These are phyloP conservation scores for Trissolcus brochymenae DNA, from an alignment of 2,888 invertebrate genomes.

Conservation along the genomic window DNA sequence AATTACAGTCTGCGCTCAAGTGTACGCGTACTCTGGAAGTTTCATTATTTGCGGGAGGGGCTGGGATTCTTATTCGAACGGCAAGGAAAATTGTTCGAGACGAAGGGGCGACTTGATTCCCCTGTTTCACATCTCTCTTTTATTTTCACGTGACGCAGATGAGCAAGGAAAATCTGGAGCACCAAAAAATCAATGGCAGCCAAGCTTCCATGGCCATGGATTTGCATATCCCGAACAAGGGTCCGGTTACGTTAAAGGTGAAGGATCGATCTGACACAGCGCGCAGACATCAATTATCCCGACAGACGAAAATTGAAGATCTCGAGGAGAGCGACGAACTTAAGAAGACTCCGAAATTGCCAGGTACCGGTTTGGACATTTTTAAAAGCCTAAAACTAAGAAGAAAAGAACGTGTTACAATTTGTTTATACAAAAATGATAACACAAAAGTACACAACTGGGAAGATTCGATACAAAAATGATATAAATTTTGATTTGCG, in stretches of 20 bases:
- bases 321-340: slow-evolving; percentile 78
- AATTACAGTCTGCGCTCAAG: slow-evolving; percentile 4
- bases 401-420: too few relatives aligned
- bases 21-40: background rate
- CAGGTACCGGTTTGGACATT: slow-evolving; percentile 56
- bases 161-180: slow-evolving; percentile 62
- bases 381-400: too few relatives aligned
- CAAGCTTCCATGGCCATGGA: slow-evolving; percentile 88
- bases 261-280: slow-evolving; percentile 83
- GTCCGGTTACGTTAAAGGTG: slow-evolving; percentile 80
- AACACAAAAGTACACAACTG: too few relatives aligned
- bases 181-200: slow-evolving; percentile 79
- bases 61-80: background rate
- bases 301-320: slow-evolving; percentile 87
- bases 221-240: slow-evolving; percentile 82
- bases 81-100: background rate
- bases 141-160: slow-evolving; percentile 29
- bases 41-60: too few relatives aligned
- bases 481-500: too few relatives aligned
- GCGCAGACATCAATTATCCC: slow-evolving; percentile 84
- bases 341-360: slow-evolving; percentile 65
- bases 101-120: too few relatives aligned
- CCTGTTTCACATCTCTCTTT: slow-evolving; percentile 6
- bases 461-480: too few relatives aligned
- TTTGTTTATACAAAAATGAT: too few relatives aligned